phyloP scores from a whole-genome alignment of 1,140 invertebrate genomes.

The Onthophagus taurus region DNA sequence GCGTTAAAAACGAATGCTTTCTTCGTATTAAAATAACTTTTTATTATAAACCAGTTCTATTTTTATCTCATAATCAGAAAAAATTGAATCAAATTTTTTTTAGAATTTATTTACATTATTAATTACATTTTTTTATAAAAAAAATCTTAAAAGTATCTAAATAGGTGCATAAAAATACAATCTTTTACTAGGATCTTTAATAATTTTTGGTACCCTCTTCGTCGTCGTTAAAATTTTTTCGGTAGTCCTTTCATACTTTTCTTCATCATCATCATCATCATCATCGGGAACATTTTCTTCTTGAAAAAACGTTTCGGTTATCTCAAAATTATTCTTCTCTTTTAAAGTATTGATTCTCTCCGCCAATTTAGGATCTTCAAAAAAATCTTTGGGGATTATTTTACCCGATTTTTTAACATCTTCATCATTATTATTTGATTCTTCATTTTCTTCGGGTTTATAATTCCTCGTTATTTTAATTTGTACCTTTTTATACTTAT shows the following conservation, averaged over 20 bases:
- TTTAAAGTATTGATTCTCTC: conserved; percentile 15
- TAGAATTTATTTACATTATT: too few species aligned
- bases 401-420: conserved; percentile 7
- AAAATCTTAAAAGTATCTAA: too few species aligned
- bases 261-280: conserved; percentile 12
- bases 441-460: not conserved
- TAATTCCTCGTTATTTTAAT: conserved; percentile 4
- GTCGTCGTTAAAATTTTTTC: not conserved
- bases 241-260: not conserved
- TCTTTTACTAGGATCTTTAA: conserved; percentile 34
- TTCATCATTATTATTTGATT: not conserved
- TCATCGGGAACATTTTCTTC: conserved; percentile 12
- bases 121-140: too few species aligned
- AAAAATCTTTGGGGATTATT: conserved; percentile 24
- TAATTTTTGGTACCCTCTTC: conserved; percentile 15
- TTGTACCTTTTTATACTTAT: conserved; percentile 11
- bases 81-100: too few species aligned
- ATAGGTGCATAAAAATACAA: conserved; percentile 32
- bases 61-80: too few species aligned
- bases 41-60: too few species aligned
- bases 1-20: too few species aligned
- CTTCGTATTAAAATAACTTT: too few species aligned
- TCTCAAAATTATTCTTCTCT: not conserved
- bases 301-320: conserved; percentile 1
- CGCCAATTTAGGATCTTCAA: conserved; percentile 21